These are phyloP conservation scores for Taxidea taxus DNA, from an alignment of 2,113 vertebrate genomes.

Conservation along the genomic window DNA sequence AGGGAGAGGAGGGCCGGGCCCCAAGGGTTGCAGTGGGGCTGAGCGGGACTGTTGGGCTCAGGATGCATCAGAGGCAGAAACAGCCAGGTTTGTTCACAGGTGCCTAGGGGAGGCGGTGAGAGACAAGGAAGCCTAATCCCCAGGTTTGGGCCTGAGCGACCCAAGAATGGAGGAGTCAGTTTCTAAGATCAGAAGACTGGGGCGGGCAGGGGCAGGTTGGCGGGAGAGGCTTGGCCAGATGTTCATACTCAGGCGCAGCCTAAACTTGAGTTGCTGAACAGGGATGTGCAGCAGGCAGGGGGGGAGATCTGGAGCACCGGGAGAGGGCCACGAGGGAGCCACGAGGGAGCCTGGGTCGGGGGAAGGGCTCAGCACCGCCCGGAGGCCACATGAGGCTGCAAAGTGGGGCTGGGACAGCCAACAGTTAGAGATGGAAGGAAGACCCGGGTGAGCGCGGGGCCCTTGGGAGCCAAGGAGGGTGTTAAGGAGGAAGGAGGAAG, in stretches of 20 bases:
- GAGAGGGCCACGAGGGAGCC: background rate
- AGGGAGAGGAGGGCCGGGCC: background rate
- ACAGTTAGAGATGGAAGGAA: background rate
- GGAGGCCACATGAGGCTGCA: background rate
- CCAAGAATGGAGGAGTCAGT: background rate
- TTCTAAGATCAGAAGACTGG: background rate
- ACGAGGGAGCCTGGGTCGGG: rapidly evolving
- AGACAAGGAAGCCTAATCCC: background rate
- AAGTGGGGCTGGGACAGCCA: background rate
- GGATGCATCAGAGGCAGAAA: background rate
- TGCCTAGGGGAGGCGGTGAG: background rate
- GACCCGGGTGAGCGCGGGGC: rapidly evolving
- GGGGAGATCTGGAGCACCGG: rapidly evolving
- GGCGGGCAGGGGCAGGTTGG: background rate
- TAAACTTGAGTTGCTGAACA: background rate
- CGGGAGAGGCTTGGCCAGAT: rapidly evolving
- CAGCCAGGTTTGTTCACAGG: background rate
- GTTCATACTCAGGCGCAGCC: background rate
- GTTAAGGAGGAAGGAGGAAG: too few relatives aligned
- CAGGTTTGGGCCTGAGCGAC: background rate
- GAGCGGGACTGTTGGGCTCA: background rate
- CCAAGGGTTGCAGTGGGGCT: background rate
- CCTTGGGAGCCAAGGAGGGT: background rate
- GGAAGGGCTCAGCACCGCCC: rapidly evolving
- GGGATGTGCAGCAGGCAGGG: background rate